Conservation (phyloP, 2,888 invertebrate species). For the Ceriagrion tenellum region DNA sequence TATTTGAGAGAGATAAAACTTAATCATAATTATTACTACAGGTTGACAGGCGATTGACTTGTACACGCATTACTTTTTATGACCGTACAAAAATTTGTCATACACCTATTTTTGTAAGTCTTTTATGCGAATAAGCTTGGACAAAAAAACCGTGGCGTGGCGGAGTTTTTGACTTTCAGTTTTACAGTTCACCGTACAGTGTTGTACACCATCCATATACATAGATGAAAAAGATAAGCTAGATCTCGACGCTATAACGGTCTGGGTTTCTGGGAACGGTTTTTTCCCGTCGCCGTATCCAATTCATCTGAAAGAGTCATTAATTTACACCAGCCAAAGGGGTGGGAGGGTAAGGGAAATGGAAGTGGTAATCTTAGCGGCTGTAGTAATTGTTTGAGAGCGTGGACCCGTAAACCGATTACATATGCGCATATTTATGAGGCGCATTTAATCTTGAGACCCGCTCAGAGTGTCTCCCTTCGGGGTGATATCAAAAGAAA, state of each 20-base stretch:
- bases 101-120: too few relatives aligned
- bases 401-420: background rate
- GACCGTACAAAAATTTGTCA: too few relatives aligned
- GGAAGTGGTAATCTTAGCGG: conserved; percentile 11
- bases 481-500: background rate
- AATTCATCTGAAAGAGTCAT: background rate
- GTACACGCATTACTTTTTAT: too few relatives aligned
- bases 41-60: too few relatives aligned
- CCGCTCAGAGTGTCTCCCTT: background rate
- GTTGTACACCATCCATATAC: background rate
- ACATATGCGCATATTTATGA: conserved; percentile 22
- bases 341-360: background rate
- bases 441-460: background rate
- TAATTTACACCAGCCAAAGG: background rate
- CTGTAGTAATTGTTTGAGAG: background rate
- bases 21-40: too few relatives aligned
- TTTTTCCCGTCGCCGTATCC: background rate
- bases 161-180: too few relatives aligned
- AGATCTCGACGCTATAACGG: background rate
- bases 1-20: too few relatives aligned
- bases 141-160: too few relatives aligned
- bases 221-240: background rate
- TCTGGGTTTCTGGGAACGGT: background rate
- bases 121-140: too few relatives aligned
- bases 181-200: too few relatives aligned